These are phyloP conservation scores for Propithecus coquereli DNA, from an alignment of 2,113 vertebrate species.

Conservation along the genomic window DNA sequence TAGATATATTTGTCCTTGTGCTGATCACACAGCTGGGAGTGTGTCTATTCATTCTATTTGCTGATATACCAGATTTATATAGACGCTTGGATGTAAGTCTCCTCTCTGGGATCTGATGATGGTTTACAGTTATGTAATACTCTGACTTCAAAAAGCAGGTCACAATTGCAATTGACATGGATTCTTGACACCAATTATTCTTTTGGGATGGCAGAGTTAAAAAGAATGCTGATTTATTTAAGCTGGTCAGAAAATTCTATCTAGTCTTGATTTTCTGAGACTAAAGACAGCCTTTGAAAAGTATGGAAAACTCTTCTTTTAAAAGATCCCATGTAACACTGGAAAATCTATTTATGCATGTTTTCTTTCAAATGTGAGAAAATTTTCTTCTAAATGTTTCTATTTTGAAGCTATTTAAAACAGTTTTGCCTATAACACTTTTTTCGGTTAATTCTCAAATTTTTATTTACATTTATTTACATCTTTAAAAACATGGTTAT, in stretches of 20 bases:
- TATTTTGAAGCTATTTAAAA: conserved; percentile 45
- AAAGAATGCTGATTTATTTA: conserved; percentile 17
- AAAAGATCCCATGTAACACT: not conserved
- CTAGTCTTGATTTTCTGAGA: conserved; percentile 7
- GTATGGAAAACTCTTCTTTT: conserved; percentile 13
- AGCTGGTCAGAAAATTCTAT: not conserved
- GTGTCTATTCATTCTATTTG: conserved; percentile 86
- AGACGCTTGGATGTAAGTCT: conserved; percentile 83
- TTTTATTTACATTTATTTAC: not conserved
- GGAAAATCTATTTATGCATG: not conserved
- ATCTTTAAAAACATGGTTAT: conserved; percentile 13
- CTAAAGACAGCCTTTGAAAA: conserved; percentile 7
- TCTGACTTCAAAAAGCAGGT: not conserved
- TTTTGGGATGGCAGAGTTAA: conserved; percentile 5
- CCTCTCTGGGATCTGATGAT: not conserved
- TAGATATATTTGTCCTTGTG: conserved; percentile 83
- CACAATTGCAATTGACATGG: not conserved
- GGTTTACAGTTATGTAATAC: not conserved
- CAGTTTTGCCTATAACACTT: not conserved
- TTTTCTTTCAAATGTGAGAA: conserved; percentile 10
- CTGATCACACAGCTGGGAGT: conserved; percentile 78
- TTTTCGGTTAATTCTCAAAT: conserved; percentile 32
- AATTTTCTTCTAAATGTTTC: not conserved
- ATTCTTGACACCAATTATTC: not conserved
- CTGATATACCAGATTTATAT: conserved; percentile 81